Evolutionary conservation across 2,113 vertebrate species (phyloP).

Genomic region (Conger conger): DNA sequence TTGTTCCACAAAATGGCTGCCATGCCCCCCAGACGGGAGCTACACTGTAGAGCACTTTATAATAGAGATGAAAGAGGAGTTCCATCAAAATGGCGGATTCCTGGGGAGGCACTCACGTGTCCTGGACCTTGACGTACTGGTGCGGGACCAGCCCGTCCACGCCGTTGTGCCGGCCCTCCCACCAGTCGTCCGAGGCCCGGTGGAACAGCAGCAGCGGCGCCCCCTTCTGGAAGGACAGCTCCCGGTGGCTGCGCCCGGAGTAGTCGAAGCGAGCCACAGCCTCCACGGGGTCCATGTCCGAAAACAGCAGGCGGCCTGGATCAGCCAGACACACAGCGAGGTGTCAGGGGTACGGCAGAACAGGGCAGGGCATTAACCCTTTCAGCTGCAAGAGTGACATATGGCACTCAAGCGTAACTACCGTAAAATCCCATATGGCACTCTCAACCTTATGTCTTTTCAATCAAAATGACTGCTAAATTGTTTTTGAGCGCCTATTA

Average conservation of each 20-base stretch:
- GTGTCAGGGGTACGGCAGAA: background rate
- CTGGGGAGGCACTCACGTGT: slow-evolving; percentile 75
- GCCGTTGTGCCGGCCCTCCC: slow-evolving; percentile 91
- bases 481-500: too few species aligned
- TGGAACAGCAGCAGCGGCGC: slow-evolving; percentile 86
- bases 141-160: slow-evolving; percentile 89
- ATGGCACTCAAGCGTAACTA: too few species aligned
- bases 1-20: too few species aligned
- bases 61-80: too few species aligned
- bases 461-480: too few species aligned
- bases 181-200: slow-evolving; percentile 93
- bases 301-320: slow-evolving; percentile 70
- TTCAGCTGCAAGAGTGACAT: too few species aligned
- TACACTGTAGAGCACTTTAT: background rate
- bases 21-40: too few species aligned
- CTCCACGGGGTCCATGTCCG: slow-evolving; percentile 91
- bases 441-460: too few species aligned
- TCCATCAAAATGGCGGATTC: background rate
- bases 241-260: slow-evolving; percentile 82
- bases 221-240: slow-evolving; percentile 95
- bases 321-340: slow-evolving; percentile 37
- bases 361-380: too few species aligned
- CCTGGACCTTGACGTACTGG: slow-evolving; percentile 92
- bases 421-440: too few species aligned
- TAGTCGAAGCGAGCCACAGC: slow-evolving; percentile 94